These are phyloP conservation scores for Odobenus rosmarus DNA, from an alignment of 2,113 vertebrate genomes.

Conservation along the genomic window DNA sequence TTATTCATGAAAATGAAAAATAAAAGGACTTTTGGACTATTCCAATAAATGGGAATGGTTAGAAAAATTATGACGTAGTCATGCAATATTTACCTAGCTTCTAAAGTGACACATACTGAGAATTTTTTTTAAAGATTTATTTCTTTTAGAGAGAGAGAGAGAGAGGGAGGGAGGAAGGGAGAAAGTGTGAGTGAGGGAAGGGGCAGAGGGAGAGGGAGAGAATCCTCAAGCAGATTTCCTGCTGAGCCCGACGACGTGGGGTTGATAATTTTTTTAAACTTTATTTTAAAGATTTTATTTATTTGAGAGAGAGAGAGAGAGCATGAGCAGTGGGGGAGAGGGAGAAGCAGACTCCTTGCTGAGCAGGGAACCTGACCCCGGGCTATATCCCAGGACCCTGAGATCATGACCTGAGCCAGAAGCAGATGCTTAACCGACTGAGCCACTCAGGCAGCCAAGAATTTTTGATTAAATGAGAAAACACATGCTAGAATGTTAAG, in stretches of 20 bases:
- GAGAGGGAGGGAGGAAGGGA: background rate
- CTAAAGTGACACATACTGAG: background rate
- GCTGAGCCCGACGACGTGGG: background rate
- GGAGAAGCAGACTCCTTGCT: background rate
- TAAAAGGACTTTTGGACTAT: background rate
- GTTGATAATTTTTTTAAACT: background rate
- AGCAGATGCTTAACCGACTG: background rate
- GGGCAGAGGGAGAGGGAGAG: background rate
- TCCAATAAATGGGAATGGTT: background rate
- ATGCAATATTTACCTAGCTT: background rate
- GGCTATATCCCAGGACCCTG: background rate
- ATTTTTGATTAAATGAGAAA: constrained; percentile 32
- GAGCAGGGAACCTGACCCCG: background rate
- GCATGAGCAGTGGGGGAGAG: background rate
- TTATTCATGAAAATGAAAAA: background rate
- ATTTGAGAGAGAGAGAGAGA: background rate
- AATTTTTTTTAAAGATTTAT: background rate
- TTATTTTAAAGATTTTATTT: background rate
- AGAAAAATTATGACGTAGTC: background rate
- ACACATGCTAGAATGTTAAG: background rate
- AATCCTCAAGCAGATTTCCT: background rate
- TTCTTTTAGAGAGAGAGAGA: background rate
- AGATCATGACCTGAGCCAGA: background rate
- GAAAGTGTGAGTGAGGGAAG: background rate
- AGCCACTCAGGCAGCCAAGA: background rate